These are phyloP conservation scores for Mormyrus iriodes DNA, from an alignment of 2,113 vertebrate genomes.

Conservation along the genomic window DNA sequence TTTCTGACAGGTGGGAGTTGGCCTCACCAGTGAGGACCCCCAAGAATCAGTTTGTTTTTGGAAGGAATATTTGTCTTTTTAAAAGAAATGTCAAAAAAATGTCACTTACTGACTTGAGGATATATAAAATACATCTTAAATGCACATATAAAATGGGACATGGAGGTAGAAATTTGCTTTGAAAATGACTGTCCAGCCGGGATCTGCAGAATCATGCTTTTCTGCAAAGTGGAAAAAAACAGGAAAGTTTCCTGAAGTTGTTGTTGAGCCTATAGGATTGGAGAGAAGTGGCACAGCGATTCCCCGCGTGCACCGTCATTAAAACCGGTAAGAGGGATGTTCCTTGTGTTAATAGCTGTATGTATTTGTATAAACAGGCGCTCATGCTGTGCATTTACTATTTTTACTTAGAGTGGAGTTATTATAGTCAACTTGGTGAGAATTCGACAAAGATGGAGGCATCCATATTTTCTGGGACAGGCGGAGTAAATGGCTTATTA, in stretches of 20 bases:
- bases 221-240: not conserved
- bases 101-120: not conserved
- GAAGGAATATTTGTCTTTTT: not conserved
- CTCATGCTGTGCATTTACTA: slow-evolving; percentile 2
- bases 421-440: not conserved
- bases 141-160: not conserved
- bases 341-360: not conserved
- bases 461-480: not conserved
- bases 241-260: not conserved
- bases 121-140: not conserved
- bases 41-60: not conserved
- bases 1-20: not conserved
- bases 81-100: not conserved
- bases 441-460: not conserved
- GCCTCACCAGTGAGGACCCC: not conserved
- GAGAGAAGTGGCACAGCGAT: not conserved
- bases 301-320: not conserved
- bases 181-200: not conserved
- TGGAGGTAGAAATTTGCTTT: not conserved
- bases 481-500: not conserved
- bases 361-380: slow-evolving; percentile 2
- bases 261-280: not conserved
- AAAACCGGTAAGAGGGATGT: not conserved
- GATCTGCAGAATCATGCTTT: not conserved
- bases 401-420: not conserved